These are phyloP conservation scores for Poeciliopsis paucimaculata DNA, from an alignment of 2,797 vertebrate genomes.

Conservation along the genomic window DNA sequence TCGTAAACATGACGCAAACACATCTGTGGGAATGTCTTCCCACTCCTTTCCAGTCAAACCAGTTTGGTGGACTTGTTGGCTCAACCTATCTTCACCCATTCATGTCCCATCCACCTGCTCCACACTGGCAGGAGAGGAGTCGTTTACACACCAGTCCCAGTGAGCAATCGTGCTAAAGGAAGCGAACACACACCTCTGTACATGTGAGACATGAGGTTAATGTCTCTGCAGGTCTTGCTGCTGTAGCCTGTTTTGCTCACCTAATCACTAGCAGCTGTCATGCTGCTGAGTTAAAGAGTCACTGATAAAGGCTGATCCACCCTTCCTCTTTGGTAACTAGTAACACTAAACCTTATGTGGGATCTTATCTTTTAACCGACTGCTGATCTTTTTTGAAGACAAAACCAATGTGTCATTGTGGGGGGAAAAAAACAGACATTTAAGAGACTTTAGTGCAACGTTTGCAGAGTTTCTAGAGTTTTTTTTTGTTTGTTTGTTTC, in stretches of 20 bases:
- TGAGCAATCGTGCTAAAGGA: not conserved
- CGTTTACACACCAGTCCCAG: not conserved
- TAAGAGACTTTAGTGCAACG: not conserved
- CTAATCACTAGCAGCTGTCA: not conserved
- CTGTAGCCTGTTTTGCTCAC: not conserved
- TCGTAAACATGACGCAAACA: not conserved
- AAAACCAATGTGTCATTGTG: not conserved
- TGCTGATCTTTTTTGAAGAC: slow-evolving; percentile 8
- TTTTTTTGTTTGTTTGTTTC: not conserved
- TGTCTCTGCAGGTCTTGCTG: slow-evolving; percentile 6
- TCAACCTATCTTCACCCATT: slow-evolving; percentile 14
- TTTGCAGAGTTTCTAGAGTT: not conserved
- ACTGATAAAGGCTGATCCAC: slow-evolving; percentile 10
- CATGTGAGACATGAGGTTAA: not conserved
- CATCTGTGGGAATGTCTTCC: slow-evolving; percentile 10
- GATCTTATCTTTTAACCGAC: slow-evolving; percentile 5
- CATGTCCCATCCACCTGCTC: slow-evolving; percentile 2
- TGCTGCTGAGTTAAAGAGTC: slow-evolving; percentile 19
- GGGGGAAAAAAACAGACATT: not conserved
- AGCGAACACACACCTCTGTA: not conserved
- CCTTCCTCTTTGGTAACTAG: slow-evolving; percentile 3
- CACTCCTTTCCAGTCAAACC: slow-evolving; percentile 29
- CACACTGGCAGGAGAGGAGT: not conserved
- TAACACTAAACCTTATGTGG: not conserved
- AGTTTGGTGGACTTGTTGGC: slow-evolving; percentile 12